Base-by-base conservation (phyloP, 1,140 invertebrate species). In the Apis florea region DNA sequence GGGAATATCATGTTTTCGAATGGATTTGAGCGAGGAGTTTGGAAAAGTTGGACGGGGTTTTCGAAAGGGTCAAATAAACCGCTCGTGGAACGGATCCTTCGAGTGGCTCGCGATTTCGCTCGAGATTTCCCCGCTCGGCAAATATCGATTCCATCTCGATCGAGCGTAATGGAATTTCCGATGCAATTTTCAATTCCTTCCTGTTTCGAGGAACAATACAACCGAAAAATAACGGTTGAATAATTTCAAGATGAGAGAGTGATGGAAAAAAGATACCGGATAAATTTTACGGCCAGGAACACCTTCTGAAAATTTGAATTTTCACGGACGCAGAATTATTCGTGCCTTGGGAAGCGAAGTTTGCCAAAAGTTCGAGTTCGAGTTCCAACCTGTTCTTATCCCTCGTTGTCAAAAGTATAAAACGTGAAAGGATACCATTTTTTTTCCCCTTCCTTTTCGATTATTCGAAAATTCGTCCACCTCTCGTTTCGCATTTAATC, bases 101-200 rank as follows among this genome's bases (percentile, higher is more conserved):
- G 53, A 68, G 66, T 66, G 82, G 74, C 84, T 89, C 76, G n/a
- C 80, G 71, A 71, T 68, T 68, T n/a, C n/a, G 63, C 21, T 61
- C 21, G 59, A 61, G 72, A 86, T 85, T 83, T 82, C 75, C 83
- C 68, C 53, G 79, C 75, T n/a, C 67, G 53, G 58, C 51, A 90
- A 90, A 89, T 90, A 91, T 90, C 88, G 89, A 91, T 92, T 89
- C 84, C 82, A 66, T 63, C 79, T 58, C 59, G 74, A n/a, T n/a
- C n/a, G n/a, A n/a, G 85, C 88, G 88, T 91, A 91, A 92, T 90
- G 88, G 90, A 91, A 91, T 90, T 92, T 88, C 86, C 85, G 85
- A 87, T 82, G 87, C 85, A 89, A 91, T 91, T 92, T 92, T 92
- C n/a, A n/a, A n/a, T n/a, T n/a, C n/a, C n/a, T n/a, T n/a, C n/a